phyloP scores from a whole-genome alignment of 2,797 vertebrate genomes.

The Oreochromis mossambicus region DNA sequence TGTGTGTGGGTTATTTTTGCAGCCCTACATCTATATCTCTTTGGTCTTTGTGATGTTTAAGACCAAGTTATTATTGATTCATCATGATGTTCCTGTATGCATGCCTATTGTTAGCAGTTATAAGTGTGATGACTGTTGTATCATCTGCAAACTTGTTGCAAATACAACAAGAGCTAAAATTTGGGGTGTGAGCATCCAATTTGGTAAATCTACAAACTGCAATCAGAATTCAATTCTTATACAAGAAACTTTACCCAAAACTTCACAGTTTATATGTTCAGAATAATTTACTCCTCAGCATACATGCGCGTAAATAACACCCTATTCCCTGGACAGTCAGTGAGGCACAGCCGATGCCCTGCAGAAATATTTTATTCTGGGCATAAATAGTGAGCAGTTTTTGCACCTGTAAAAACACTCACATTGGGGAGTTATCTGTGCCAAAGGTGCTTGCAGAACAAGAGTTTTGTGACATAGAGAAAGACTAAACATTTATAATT shows the following conservation, averaged over 20 bases:
- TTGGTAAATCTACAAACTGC: not conserved
- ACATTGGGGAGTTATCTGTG: not conserved
- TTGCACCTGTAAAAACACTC: not conserved
- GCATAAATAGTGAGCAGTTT: not conserved
- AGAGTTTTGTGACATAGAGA: not conserved
- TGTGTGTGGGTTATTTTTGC: too few species aligned
- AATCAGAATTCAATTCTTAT: not conserved
- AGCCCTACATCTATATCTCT: too few species aligned
- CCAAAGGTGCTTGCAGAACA: not conserved
- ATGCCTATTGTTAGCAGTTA: too few species aligned
- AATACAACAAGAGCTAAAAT: not conserved
- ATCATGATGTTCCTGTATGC: too few species aligned
- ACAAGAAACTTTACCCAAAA: not conserved
- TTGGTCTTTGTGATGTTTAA: too few species aligned
- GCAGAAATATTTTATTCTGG: not conserved
- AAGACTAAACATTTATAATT: constrained; percentile 29
- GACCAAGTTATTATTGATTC: too few species aligned
- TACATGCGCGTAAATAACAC: not conserved
- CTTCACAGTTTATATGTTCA: not conserved
- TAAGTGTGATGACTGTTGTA: too few species aligned
- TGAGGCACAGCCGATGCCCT: not conserved
- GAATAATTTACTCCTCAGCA: not conserved
- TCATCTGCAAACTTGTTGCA: not conserved
- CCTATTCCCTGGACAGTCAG: not conserved
- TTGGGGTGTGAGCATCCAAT: not conserved